Conservation (phyloP, 2,888 invertebrate genomes). For the Ochropleura leucogaster region DNA sequence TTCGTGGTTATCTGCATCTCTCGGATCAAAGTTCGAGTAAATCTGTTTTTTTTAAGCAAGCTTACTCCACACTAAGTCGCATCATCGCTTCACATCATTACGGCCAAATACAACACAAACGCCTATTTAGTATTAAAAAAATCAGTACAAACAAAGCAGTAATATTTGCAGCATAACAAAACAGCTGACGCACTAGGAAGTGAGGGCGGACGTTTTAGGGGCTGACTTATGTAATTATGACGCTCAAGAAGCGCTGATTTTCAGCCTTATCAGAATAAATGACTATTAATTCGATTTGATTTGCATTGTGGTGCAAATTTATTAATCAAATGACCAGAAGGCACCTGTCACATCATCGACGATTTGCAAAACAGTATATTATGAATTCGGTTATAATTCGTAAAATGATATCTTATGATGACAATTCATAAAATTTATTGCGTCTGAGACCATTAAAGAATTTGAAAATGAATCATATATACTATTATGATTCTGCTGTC, state of each 20-base stretch:
- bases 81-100: too few relatives aligned
- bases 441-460: too few relatives aligned
- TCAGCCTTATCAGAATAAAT: background rate
- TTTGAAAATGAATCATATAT: too few relatives aligned
- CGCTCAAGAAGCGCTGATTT: background rate
- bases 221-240: background rate
- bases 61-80: too few relatives aligned
- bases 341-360: background rate
- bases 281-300: background rate
- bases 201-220: background rate
- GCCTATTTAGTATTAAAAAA: background rate
- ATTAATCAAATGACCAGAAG: background rate
- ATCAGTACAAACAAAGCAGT: background rate
- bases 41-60: too few relatives aligned
- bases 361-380: background rate
- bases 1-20: too few relatives aligned
- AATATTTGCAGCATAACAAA: background rate
- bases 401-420: too few relatives aligned
- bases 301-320: background rate
- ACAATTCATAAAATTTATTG: too few relatives aligned
- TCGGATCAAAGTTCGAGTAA: too few relatives aligned
- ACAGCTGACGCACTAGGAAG: background rate
- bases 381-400: too few relatives aligned
- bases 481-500: background rate
- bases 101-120: too few relatives aligned